phyloP scores from a whole-genome alignment of 2,797 vertebrate genomes.

The Gymnodraco acuticeps region DNA sequence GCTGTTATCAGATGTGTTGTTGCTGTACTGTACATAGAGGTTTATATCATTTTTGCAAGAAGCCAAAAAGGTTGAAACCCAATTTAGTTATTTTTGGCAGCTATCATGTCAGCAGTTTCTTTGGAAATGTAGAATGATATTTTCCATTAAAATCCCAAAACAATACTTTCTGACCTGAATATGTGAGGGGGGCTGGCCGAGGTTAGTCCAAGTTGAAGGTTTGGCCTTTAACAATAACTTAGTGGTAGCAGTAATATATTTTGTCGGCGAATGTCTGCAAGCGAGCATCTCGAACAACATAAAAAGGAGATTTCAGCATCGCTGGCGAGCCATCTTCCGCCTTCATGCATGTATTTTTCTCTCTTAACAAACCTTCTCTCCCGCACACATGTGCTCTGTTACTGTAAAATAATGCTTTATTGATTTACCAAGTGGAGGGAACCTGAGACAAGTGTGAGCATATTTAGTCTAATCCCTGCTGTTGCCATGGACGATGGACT shows the following conservation, averaged over 20 bases:
- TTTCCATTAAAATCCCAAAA: conserved; percentile 13
- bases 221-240: conserved; percentile 23
- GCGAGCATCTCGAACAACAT: conserved; percentile 34
- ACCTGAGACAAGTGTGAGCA: conserved; percentile 60
- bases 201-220: conserved; percentile 23
- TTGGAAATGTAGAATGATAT: conserved; percentile 6
- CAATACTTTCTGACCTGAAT: conserved; percentile 2
- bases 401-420: conserved; percentile 66
- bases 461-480: conserved; percentile 75
- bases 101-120: conserved; percentile 18
- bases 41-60: conserved; percentile 8
- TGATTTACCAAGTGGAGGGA: conserved; percentile 69
- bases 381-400: not conserved
- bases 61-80: not conserved
- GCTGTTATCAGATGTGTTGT: not conserved
- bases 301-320: conserved; percentile 45
- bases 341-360: conserved; percentile 43
- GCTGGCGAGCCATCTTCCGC: conserved; percentile 32
- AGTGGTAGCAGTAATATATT: conserved; percentile 6
- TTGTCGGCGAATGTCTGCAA: conserved; percentile 1
- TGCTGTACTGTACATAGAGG: not conserved
- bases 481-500: conserved; percentile 67
- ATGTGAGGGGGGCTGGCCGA: not conserved
- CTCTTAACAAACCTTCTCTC: conserved; percentile 22
- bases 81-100: conserved; percentile 6